phyloP scores from a whole-genome alignment of 1,140 invertebrate species.

The Bombus fervidus region DNA sequence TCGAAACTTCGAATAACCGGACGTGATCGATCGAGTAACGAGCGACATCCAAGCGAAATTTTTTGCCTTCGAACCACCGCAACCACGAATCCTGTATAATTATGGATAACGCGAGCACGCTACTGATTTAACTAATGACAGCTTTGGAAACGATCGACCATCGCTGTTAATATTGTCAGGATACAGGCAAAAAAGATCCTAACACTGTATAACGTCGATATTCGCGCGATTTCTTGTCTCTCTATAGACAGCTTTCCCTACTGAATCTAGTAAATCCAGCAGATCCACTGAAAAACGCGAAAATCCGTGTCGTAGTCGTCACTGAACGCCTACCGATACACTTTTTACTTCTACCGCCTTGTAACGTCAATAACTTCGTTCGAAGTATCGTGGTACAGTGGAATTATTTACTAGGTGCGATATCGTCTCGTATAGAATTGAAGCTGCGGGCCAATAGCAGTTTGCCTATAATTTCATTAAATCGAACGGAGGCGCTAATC shows the following conservation, averaged over 20 bases:
- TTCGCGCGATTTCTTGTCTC: neutral
- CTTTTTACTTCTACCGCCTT: neutral
- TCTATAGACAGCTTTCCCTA: neutral
- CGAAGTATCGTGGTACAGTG: neutral
- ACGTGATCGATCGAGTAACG: neutral
- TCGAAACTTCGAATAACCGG: neutral
- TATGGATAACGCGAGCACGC: neutral
- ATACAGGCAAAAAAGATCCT: neutral
- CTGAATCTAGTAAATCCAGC: no score
- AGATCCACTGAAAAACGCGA: neutral
- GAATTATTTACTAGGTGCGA: neutral
- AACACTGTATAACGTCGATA: neutral
- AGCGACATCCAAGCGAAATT: neutral
- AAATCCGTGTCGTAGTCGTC: neutral
- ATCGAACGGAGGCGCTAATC: neutral
- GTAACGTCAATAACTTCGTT: no score
- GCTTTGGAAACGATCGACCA: neutral
- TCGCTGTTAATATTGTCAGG: no score
- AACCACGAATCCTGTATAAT: neutral
- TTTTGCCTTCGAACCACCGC: neutral
- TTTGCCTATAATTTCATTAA: constrained; percentile 37
- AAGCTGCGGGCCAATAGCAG: neutral
- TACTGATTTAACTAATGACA: neutral
- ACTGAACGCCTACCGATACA: neutral
- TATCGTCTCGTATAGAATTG: neutral